Evolutionary conservation across 2,888 invertebrate species (phyloP), one percentile per base, ranked within the genome.

Genomic region (Aquatica leii): DNA sequence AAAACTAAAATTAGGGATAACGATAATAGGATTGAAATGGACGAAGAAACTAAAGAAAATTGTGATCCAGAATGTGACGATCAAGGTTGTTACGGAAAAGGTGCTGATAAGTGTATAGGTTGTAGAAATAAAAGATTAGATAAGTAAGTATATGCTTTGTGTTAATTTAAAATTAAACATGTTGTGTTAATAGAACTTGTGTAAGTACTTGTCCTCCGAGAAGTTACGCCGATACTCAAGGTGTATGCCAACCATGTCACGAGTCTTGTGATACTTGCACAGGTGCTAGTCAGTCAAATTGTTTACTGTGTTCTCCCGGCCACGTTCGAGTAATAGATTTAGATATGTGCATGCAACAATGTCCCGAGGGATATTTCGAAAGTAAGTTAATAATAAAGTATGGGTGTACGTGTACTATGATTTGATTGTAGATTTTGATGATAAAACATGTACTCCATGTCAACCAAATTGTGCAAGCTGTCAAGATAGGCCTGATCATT

Each of bases 261-360:
- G 93, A 94, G 76, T 93, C 93, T 11, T 96, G 95, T 76, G 91
- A 92, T 78, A 94, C 92, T 12, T 96, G 95, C 75, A 92, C 92
- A 18, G 95, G 95, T 5, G 89, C 94, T 2, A 93, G 93, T 9
- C 93, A 92, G 77, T 93, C 93, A 77, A 93, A 93, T 56, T 95
- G 95, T 76, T 83, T 94, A 46, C 90, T 91, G 1, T 95, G 95
- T 80, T 91, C 93, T 0, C 92, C 93, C 2, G 92, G 91, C 49
- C 93, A 94, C 78, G 85, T 94, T 48, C 86, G 92, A 75, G 92
- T 94, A 53, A 89, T 90, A 12, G 95, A 95, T 82, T 84, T 95
- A 65, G 92, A 93, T 41, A 91, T 94, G 15, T 95, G 95, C 75
- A 84, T 95, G 63, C 93, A 94, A 79, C 90, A 91, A 74, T 95